Percentiles rank a stretch among this genome's conserved stretches.
These are phyloP conservation scores for Hypotaenidia philippensis DNA, from an alignment of 2,797 vertebrate genomes.

Conservation along the genomic window DNA sequence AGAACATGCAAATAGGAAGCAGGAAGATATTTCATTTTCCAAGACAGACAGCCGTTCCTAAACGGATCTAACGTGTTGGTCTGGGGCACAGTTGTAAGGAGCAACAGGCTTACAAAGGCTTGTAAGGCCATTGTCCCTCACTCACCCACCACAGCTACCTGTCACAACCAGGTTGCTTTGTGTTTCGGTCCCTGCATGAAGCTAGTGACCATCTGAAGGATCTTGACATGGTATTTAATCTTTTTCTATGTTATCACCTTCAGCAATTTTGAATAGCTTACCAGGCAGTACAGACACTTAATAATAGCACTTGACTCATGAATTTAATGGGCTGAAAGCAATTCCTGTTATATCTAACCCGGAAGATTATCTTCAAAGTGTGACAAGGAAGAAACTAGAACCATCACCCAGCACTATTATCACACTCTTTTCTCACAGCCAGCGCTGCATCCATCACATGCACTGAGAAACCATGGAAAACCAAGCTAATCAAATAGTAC, in stretches of 20 bases:
- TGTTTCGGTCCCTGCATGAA: background rate
- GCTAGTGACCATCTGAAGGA: background rate
- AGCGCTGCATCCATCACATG: background rate
- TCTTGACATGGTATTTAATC: background rate
- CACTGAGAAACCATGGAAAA: background rate
- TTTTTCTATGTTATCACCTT: accelerated
- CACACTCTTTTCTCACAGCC: background rate
- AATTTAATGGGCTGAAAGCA: background rate
- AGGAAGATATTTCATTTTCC: background rate
- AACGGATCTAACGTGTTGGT: background rate
- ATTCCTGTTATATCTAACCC: background rate
- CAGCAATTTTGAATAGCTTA: background rate
- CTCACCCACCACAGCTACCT: background rate
- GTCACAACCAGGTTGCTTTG: accelerated
- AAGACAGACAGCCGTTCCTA: background rate
- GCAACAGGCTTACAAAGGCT: no score
- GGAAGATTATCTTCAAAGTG: background rate
- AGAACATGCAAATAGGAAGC: background rate
- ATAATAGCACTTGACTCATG: background rate
- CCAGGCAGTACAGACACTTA: background rate
- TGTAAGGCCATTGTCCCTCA: background rate
- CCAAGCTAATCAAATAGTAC: slow-evolving; percentile 47
- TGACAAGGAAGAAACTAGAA: background rate
- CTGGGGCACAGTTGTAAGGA: accelerated
- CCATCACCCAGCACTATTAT: background rate